These are phyloP conservation scores for Linnaemya tessellans DNA, from an alignment of 2,888 invertebrate species.

Conservation along the genomic window DNA sequence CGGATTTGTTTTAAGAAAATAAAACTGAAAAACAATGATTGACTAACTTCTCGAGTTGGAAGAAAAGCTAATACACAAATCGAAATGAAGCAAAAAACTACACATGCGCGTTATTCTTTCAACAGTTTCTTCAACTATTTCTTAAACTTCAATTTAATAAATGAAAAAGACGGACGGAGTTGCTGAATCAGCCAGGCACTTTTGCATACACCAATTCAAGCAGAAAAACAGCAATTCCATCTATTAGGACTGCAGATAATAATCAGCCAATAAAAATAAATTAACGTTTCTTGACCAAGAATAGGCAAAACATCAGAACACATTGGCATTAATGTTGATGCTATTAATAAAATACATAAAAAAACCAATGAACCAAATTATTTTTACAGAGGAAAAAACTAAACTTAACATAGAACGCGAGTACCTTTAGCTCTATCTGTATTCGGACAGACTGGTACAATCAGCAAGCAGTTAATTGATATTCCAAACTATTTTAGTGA, in stretches of 20 bases:
- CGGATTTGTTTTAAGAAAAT: slow-evolving; percentile 30
- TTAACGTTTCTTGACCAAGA: neutral
- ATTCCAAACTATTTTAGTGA: too few relatives aligned
- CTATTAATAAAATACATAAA: neutral
- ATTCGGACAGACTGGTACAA: too few relatives aligned
- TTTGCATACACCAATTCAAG: neutral
- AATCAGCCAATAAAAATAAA: neutral
- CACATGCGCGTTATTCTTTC: slow-evolving; percentile 31
- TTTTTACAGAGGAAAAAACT: neutral
- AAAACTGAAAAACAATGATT: slow-evolving; percentile 26
- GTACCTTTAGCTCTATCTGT: neutral
- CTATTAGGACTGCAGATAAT: neutral
- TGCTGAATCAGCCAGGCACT: slow-evolving; percentile 5
- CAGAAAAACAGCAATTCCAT: neutral
- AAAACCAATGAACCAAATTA: neutral
- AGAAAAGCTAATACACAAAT: slow-evolving; percentile 34
- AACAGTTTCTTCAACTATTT: neutral
- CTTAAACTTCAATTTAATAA: slow-evolving; percentile 24
- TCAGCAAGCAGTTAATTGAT: too few relatives aligned
- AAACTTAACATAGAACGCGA: neutral
- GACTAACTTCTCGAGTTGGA: slow-evolving; percentile 42
- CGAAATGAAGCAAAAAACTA: slow-evolving; percentile 35
- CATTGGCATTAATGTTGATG: neutral
- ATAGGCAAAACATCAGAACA: neutral
- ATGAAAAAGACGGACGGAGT: neutral